Conservation (phyloP, 2,888 invertebrate species). For the Andrena hattorfiana region DNA sequence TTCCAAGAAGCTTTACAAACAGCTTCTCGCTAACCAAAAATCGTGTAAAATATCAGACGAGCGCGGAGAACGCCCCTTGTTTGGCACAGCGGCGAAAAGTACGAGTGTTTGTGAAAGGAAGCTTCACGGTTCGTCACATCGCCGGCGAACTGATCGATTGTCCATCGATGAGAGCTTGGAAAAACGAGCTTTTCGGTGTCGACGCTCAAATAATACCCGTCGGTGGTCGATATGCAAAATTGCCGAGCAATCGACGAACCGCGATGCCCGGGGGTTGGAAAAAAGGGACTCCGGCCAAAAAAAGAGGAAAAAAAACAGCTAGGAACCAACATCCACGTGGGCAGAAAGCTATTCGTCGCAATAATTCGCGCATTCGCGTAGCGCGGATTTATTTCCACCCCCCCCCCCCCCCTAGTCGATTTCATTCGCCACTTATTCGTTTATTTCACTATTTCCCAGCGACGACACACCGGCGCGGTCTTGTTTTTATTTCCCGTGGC, state of each 20-base stretch:
- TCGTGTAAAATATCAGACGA: not conserved
- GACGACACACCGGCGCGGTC: not conserved
- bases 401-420: not conserved
- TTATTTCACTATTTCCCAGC: not conserved
- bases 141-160: slow-evolving; percentile 50
- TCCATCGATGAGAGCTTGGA: slow-evolving; percentile 36
- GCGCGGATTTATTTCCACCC: no score
- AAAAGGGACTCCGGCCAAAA: not conserved
- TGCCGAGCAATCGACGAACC: slow-evolving; percentile 45
- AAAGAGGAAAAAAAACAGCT: not conserved
- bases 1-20: no score
- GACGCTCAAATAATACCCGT: slow-evolving; percentile 48
- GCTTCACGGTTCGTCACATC: slow-evolving; percentile 48
- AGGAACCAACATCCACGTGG: not conserved
- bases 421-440: slow-evolving; percentile 13
- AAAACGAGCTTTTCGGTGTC: slow-evolving; percentile 53
- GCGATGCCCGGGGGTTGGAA: slow-evolving; percentile 1
- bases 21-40: not conserved
- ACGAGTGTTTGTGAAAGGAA: slow-evolving; percentile 36
- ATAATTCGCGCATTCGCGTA: not conserved
- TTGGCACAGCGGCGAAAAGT: slow-evolving; percentile 2
- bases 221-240: slow-evolving; percentile 57
- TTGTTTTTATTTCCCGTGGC: not conserved
- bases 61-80: not conserved
- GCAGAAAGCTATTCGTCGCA: not conserved